Base-by-base conservation (phyloP, 2,797 vertebrate genomes). In the Myotis findleyi region DNA sequence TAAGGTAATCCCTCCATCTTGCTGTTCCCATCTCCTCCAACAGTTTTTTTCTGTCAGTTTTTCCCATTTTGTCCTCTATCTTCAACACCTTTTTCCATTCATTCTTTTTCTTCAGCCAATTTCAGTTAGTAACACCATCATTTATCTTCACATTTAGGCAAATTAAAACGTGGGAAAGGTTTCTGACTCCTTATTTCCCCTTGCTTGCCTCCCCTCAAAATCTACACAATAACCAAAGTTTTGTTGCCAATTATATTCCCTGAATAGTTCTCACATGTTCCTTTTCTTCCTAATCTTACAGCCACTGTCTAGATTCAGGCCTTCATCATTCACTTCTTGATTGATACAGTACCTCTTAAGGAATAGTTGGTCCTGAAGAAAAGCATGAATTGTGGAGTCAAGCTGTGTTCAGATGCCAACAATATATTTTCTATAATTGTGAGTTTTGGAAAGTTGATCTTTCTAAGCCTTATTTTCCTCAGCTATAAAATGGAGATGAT, bases 381-480 rank as follows among this genome's bases (percentile, higher is more conserved):
- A 89, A 89, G 23, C 23, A 47, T 62, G 49, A 14, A 69, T 53
- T 12, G 73, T 92, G 41, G 47, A 92, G 12, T 84, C 16, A 72
- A 30, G 53, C 47, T 92, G 14, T 87, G 11, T 87, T 86, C 47
- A 89, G 76, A 89, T 64, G 30, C 7, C 53, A 69, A 66, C 13
- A 84, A 66, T 68, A 47, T 44, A 53, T 82, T 84, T 94, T 86
- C 33, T 59, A 14, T 53, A 71, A 68, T 92, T 84, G 55, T 66
- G 38, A 89, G 49, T 73, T 68, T 81, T 59, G 51, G 7, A 10
- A 92, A 81, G 80, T 49, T 71, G 92, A 38, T 20, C 14, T 87
- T 27, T 92, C 38, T 64, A 95, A 84, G 47, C 23, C 25, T 92
- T 88, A 72, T 93, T 85, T 91, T 96, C 17, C 16, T 95, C 33